Conservation (phyloP, 2,797 vertebrate species). For the Tolypeutes matacus region DNA sequence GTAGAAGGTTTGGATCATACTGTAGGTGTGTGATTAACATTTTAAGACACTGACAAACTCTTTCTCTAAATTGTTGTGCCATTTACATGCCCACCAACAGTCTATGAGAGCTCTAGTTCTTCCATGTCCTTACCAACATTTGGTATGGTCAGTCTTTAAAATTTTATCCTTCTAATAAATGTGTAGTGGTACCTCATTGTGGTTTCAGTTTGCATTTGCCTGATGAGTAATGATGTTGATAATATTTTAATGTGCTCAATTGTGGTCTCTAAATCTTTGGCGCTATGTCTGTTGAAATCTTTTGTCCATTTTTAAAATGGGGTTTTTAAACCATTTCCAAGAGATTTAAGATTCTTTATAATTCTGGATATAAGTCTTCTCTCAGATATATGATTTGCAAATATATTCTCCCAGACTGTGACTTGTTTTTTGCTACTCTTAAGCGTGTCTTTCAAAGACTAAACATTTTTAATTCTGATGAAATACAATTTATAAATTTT, state of each 20-base stretch:
- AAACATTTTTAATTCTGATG: background rate
- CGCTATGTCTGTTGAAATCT: background rate
- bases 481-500: background rate
- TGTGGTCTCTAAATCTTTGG: background rate
- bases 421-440: background rate
- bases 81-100: background rate
- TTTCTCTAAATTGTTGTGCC: background rate
- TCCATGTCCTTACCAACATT: background rate
- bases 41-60: background rate
- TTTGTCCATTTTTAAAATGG: background rate
- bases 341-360: background rate
- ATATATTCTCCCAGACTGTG: background rate
- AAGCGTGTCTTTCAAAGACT: background rate
- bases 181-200: background rate
- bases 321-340: too few species aligned
- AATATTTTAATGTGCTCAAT: background rate
- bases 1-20: background rate
- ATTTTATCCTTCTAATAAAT: background rate
- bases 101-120: background rate
- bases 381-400: background rate
- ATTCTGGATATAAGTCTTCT: background rate
- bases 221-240: background rate
- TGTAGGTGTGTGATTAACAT: background rate
- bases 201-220: background rate
- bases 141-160: background rate